Conservation (phyloP, 2,888 invertebrate genomes). For the Epistrophe grossulariae region DNA sequence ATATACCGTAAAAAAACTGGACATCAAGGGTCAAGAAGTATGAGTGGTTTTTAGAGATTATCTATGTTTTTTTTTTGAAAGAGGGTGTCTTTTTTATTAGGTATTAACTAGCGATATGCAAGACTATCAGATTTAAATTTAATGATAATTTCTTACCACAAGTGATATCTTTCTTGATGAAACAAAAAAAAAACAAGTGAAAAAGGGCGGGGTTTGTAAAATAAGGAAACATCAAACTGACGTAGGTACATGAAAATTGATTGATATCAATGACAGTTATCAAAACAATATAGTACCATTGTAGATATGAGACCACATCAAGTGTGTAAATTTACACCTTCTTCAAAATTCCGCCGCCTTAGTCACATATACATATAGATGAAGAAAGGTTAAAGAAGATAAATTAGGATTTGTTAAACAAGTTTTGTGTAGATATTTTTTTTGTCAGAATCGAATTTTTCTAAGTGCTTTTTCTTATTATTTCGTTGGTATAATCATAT, state of each 20-base stretch:
- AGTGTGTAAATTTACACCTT: not conserved
- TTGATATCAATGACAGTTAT: slow-evolving; percentile 1
- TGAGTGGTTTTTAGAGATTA: slow-evolving; percentile 50
- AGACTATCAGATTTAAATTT: not conserved
- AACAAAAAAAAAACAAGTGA: not conserved
- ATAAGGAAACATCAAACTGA: not conserved
- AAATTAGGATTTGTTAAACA: slow-evolving; percentile 67
- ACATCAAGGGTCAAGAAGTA: slow-evolving; percentile 40
- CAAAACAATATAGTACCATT: not conserved
- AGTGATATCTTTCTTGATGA: not conserved
- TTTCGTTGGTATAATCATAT: slow-evolving; percentile 49
- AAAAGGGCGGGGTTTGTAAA: not conserved
- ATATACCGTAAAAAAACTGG: not conserved
- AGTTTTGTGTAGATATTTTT: slow-evolving; percentile 10
- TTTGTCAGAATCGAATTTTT: slow-evolving; percentile 41
- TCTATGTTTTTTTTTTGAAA: slow-evolving; percentile 26
- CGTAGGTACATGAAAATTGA: not conserved
- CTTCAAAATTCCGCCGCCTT: slow-evolving; percentile 18
- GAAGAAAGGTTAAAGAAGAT: slow-evolving; percentile 32
- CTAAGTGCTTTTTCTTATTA: slow-evolving; percentile 74
- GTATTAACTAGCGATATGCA: not conserved
- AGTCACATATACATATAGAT: not conserved
- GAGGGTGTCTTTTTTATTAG: slow-evolving; percentile 26
- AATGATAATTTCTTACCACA: too few species aligned
- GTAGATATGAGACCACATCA: not conserved